Conservation (phyloP, 2,888 invertebrate species). For the Cerceris ruficornis region DNA sequence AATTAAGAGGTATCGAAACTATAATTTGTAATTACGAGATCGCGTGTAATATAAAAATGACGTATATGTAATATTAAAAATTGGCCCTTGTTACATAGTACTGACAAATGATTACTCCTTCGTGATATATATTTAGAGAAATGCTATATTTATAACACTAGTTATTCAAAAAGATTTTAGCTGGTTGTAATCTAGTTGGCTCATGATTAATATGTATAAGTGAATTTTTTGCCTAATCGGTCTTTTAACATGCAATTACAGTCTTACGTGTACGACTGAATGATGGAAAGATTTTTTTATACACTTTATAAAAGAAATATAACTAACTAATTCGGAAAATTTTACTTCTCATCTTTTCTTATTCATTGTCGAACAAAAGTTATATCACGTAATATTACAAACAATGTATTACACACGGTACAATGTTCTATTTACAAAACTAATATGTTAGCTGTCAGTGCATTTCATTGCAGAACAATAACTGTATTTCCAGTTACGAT, state of each 20-base stretch:
- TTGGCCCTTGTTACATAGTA: constrained; percentile 23
- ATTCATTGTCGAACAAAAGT: constrained; percentile 23
- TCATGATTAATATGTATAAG: not conserved
- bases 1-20: not conserved
- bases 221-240: not conserved
- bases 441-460: constrained; percentile 13
- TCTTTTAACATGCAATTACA: constrained; percentile 24
- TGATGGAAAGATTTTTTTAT: constrained; percentile 31
- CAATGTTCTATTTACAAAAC: constrained; percentile 20
- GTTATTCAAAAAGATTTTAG: constrained; percentile 16
- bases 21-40: constrained; percentile 37
- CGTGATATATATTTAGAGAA: constrained; percentile 14
- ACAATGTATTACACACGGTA: constrained; percentile 28
- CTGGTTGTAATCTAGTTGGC: constrained; percentile 13
- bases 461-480: constrained; percentile 39
- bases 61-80: constrained; percentile 15
- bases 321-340: constrained; percentile 16
- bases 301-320: constrained; percentile 29
- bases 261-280: constrained; percentile 27
- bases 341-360: constrained; percentile 34
- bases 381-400: constrained; percentile 34
- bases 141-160: constrained; percentile 22
- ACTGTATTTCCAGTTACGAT: constrained; percentile 68
- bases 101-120: constrained; percentile 16
- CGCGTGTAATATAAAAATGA: constrained; percentile 25